phyloP scores from a whole-genome alignment of 2,113 vertebrate genomes.

The Cavia aperea region DNA sequence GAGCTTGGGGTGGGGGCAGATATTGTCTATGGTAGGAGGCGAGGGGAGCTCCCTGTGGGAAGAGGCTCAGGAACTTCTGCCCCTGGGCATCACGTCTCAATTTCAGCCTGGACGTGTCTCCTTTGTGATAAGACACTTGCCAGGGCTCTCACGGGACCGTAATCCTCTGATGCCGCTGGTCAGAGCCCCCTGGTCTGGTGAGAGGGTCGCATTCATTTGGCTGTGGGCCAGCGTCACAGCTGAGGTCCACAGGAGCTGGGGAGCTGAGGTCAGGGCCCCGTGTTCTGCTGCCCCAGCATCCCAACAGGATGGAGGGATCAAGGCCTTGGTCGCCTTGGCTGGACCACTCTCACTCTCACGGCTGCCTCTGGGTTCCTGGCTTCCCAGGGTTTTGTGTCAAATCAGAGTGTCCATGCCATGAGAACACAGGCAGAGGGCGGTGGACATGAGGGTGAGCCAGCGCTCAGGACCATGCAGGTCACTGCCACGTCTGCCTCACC shows the following conservation, averaged over 20 bases:
- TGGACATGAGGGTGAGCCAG: fast-evolving
- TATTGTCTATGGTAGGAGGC: neutral
- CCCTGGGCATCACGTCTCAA: slow-evolving; percentile 8
- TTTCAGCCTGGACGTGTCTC: slow-evolving; percentile 49
- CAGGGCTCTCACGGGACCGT: slow-evolving; percentile 10
- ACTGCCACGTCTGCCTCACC: fast-evolving
- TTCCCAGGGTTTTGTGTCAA: neutral
- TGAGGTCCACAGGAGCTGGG: neutral
- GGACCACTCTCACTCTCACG: neutral
- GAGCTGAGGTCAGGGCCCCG: neutral
- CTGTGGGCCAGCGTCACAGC: neutral
- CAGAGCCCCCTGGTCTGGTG: slow-evolving; percentile 23
- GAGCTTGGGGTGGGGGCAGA: too few species aligned
- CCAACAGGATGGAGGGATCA: neutral
- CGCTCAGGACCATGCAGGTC: neutral
- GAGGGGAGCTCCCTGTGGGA: neutral
- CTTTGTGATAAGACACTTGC: slow-evolving; percentile 54
- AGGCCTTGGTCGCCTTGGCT: neutral
- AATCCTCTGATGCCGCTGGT: neutral
- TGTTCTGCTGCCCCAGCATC: fast-evolving
- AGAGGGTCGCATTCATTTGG: slow-evolving; percentile 1
- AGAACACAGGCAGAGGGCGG: neutral
- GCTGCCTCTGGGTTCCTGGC: neutral
- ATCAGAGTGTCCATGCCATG: fast-evolving
- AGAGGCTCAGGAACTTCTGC: neutral